Percentiles rank a stretch among this genome's conserved stretches.
Evolutionary conservation across 2,113 vertebrate genomes (phyloP).

Genomic region (Opisthocomus hoazin): DNA sequence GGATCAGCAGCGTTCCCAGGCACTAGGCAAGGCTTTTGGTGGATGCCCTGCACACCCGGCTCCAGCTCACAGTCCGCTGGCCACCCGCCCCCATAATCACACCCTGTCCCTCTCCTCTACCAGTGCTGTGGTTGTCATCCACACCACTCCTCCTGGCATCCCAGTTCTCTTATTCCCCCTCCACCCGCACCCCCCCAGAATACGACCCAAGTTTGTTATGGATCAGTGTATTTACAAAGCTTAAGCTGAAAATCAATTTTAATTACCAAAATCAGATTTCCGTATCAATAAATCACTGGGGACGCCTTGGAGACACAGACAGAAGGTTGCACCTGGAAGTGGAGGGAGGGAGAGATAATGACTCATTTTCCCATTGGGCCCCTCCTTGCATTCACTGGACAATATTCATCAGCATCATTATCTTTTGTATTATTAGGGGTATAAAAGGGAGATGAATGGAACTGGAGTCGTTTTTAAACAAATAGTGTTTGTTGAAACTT

Average conservation of each 20-base stretch:
- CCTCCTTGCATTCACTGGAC: not conserved
- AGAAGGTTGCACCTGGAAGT: constrained; percentile 57
- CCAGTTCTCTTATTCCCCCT: not conserved
- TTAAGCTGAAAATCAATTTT: constrained; percentile 76
- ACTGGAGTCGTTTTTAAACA: constrained; percentile 4
- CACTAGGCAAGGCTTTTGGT: not conserved
- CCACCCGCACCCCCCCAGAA: not conserved
- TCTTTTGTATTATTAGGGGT: constrained; percentile 21
- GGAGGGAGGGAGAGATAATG: constrained; percentile 18
- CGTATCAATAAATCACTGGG: constrained; percentile 57
- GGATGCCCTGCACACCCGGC: not conserved
- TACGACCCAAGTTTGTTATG: constrained; percentile 41
- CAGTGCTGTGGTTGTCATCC: not conserved
- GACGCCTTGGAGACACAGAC: not conserved
- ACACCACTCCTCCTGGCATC: not conserved
- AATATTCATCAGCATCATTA: constrained; percentile 34
- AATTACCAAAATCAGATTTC: constrained; percentile 73
- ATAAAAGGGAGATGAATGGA: not conserved
- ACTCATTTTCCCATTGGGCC: not conserved
- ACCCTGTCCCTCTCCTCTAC: not conserved
- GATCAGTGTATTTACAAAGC: constrained; percentile 53
- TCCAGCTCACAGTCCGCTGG: rapidly evolving
- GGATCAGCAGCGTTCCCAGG: not conserved
- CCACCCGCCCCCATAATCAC: not conserved
- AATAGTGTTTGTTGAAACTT: not conserved